Evolutionary conservation across 2,797 vertebrate species (phyloP).

Genomic region (Danio kyathit): DNA sequence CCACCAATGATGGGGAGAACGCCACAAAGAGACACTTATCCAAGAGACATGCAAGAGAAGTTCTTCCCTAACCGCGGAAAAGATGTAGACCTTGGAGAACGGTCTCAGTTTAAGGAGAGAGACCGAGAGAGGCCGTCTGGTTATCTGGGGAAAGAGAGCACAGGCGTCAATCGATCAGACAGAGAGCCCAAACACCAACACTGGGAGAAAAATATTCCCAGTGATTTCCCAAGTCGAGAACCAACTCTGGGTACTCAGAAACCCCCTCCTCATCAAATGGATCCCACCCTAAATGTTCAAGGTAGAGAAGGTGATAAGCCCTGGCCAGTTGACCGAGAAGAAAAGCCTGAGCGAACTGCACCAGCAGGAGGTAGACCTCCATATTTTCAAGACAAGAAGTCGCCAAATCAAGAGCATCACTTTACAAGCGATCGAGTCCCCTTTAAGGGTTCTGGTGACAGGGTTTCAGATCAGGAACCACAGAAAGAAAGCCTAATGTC

Average conservation of each 20-base stretch:
- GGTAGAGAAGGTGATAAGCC: slow-evolving; percentile 74
- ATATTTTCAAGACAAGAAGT: slow-evolving; percentile 72
- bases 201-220: slow-evolving; percentile 63
- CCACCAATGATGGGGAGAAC: slow-evolving; percentile 69
- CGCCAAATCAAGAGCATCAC: slow-evolving; percentile 56
- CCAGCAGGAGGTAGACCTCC: slow-evolving; percentile 61
- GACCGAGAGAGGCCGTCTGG: slow-evolving; percentile 69
- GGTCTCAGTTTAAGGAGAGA: slow-evolving; percentile 70
- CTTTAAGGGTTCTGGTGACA: slow-evolving; percentile 73
- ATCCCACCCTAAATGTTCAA: slow-evolving; percentile 60
- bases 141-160: slow-evolving; percentile 70
- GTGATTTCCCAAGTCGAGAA: slow-evolving; percentile 68
- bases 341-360: slow-evolving; percentile 67
- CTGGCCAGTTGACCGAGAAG: slow-evolving; percentile 74
- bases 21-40: slow-evolving; percentile 63
- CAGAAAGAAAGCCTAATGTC: slow-evolving; percentile 65
- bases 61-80: slow-evolving; percentile 76
- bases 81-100: slow-evolving; percentile 67
- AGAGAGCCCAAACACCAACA: slow-evolving; percentile 57
- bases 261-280: slow-evolving; percentile 63
- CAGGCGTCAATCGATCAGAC: slow-evolving; percentile 66
- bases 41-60: slow-evolving; percentile 75
- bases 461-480: slow-evolving; percentile 64
- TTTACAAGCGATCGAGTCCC: slow-evolving; percentile 62
- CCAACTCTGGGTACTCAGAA: slow-evolving; percentile 64